Evolutionary conservation across 1,140 invertebrate species (phyloP).

Genomic region (Megalopta genalis): DNA sequence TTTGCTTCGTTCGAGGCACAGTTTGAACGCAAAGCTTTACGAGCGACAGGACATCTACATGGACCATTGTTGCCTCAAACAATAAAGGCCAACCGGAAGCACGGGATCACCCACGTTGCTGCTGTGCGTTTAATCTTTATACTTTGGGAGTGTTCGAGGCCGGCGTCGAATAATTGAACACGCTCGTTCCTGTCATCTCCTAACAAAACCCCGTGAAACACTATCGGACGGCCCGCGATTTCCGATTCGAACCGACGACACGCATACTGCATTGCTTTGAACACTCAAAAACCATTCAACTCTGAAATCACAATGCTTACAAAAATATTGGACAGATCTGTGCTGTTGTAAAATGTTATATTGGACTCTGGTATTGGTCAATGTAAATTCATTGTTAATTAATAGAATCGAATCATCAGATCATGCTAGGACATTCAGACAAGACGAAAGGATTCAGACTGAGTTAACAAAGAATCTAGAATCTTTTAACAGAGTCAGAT

Average conservation of each 20-base stretch:
- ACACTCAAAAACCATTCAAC: too few species aligned
- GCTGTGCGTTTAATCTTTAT: constrained; percentile 60
- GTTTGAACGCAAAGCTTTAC: constrained; percentile 43
- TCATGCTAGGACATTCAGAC: too few species aligned
- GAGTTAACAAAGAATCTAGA: too few species aligned
- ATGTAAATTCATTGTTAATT: too few species aligned
- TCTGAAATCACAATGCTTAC: too few species aligned
- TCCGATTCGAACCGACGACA: not conserved
- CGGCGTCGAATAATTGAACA: constrained; percentile 63
- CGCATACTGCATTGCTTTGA: too few species aligned
- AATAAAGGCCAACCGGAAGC: constrained; percentile 59
- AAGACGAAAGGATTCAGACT: too few species aligned
- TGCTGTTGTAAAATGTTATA: too few species aligned
- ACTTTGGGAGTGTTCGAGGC: constrained; percentile 41
- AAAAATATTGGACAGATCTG: too few species aligned
- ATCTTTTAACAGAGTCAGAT: too few species aligned
- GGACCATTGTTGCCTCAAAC: constrained; percentile 60
- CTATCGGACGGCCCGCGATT: not conserved
- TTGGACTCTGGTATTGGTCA: too few species aligned
- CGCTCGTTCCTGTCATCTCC: constrained; percentile 37
- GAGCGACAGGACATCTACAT: constrained; percentile 56
- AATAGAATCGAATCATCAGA: too few species aligned
- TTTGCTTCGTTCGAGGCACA: constrained; percentile 31
- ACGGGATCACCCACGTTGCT: constrained; percentile 23
- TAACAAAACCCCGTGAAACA: not conserved